Conservation (phyloP, 2,113 vertebrate genomes). For the Tamias sibiricus region DNA sequence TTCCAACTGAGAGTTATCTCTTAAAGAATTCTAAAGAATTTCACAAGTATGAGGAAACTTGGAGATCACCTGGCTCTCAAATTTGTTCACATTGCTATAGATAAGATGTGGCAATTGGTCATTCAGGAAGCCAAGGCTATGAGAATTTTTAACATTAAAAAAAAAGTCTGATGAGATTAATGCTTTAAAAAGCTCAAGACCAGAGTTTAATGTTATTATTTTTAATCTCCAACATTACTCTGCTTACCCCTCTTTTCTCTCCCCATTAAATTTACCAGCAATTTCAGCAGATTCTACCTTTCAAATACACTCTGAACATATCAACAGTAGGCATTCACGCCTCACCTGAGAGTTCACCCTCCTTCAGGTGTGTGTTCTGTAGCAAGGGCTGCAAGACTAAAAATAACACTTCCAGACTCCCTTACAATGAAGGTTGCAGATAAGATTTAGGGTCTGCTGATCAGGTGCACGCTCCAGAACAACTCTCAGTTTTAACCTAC, state of each 20-base stretch:
- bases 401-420: neutral
- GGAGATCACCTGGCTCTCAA: neutral
- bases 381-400: neutral
- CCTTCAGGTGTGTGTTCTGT: neutral
- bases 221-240: neutral
- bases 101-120: neutral
- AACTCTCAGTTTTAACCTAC: neutral
- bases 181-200: neutral
- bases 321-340: neutral
- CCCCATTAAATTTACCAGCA: neutral
- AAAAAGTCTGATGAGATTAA: neutral
- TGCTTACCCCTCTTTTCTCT: neutral
- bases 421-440: neutral
- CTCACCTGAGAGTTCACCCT: neutral
- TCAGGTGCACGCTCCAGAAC: neutral
- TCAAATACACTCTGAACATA: rapidly evolving
- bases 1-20: neutral
- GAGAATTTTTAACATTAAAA: neutral
- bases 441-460: neutral
- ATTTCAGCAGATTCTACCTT: neutral
- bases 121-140: neutral
- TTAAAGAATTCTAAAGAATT: neutral
- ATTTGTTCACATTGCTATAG: neutral
- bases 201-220: neutral
- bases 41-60: slow-evolving; percentile 27